phyloP scores from a whole-genome alignment of 2,113 vertebrate genomes.

The Natator depressus region DNA sequence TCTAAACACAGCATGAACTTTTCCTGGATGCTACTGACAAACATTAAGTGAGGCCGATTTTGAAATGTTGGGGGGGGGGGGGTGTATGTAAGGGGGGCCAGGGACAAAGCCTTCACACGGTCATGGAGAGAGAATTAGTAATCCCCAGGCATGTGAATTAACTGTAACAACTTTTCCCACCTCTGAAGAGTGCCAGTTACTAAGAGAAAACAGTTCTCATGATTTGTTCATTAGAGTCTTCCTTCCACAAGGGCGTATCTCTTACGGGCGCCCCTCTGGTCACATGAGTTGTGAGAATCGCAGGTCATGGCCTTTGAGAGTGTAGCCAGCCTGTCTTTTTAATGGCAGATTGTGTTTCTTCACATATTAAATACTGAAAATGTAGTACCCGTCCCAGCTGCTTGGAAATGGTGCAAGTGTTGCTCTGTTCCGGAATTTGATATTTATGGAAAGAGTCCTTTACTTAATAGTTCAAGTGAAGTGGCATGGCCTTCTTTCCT shows the following conservation, averaged over 20 bases:
- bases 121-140: background rate
- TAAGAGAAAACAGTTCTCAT: background rate
- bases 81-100: too few relatives aligned
- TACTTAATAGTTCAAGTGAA: background rate
- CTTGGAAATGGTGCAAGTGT: slow-evolving; percentile 14
- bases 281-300: background rate
- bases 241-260: accelerated
- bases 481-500: background rate
- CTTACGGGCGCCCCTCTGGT: background rate
- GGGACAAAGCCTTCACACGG: too few relatives aligned
- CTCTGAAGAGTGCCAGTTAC: background rate
- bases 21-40: background rate
- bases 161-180: background rate
- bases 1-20: background rate
- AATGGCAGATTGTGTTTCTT: background rate
- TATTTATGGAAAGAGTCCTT: slow-evolving; percentile 41
- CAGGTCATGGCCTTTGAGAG: background rate
- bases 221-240: accelerated
- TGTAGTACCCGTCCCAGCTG: background rate
- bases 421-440: slow-evolving; percentile 27
- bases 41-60: background rate
- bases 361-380: background rate
- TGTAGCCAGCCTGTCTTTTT: background rate
- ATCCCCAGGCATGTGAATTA: background rate
- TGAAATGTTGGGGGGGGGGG: too few relatives aligned